Evolutionary conservation across 2,113 vertebrate genomes (phyloP).

Genomic region (Willisornis vidua): DNA sequence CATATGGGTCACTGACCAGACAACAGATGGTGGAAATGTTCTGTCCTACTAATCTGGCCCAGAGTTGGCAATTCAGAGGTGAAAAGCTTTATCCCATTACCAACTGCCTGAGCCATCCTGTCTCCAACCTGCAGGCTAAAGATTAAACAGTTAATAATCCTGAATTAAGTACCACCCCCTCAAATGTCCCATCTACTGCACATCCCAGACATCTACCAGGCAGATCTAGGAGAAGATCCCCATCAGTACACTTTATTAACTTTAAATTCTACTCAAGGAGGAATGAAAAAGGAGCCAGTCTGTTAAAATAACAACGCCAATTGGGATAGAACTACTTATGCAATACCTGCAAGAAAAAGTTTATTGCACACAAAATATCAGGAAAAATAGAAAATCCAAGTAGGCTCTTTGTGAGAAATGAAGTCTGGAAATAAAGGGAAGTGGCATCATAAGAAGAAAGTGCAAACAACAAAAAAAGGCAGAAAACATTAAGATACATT

Average conservation of each 20-base stretch:
- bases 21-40: constrained; percentile 62
- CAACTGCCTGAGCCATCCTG: constrained; percentile 35
- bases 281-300: background rate
- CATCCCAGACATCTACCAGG: background rate
- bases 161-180: background rate
- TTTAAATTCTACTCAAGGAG: background rate
- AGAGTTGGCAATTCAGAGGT: constrained; percentile 25
- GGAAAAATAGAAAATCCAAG: background rate
- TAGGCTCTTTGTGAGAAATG: background rate
- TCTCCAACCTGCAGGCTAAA: background rate
- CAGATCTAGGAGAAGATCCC: background rate
- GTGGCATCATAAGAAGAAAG: background rate
- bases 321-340: background rate
- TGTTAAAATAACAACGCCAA: background rate
- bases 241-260: background rate
- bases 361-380: background rate
- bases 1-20: constrained; percentile 48
- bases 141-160: constrained; percentile 41
- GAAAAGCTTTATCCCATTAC: constrained; percentile 64
- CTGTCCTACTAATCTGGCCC: constrained; percentile 49
- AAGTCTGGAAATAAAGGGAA: background rate
- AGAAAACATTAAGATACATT: background rate
- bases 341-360: background rate
- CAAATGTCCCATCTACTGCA: background rate
- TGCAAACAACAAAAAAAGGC: background rate